These are phyloP conservation scores for Oreochromis grahami DNA, from an alignment of 2,797 vertebrate genomes.

Conservation along the genomic window DNA sequence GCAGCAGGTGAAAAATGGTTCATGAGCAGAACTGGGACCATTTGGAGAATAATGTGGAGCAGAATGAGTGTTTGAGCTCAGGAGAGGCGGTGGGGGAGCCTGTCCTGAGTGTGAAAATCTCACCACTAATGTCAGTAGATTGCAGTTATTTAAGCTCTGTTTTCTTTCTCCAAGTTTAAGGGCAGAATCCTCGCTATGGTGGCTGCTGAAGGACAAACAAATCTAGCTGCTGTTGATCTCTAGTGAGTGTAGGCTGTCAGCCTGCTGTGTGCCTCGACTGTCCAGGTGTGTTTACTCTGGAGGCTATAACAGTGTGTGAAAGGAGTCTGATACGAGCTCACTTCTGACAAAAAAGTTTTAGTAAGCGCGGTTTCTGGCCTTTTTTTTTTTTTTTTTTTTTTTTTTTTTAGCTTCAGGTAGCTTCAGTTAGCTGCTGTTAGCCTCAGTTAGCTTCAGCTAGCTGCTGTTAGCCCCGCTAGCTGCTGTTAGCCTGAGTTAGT, in stretches of 20 bases:
- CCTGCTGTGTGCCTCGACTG: not conserved
- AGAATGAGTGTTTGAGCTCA: not conserved
- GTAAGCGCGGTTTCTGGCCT: not conserved
- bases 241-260: not conserved
- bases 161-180: not conserved
- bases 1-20: not conserved
- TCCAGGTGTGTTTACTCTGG: not conserved
- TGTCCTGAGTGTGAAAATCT: not conserved
- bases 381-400: too few species aligned
- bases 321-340: not conserved
- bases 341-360: not conserved
- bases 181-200: not conserved
- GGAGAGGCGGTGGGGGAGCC: not conserved
- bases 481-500: too few species aligned
- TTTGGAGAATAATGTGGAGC: not conserved
- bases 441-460: too few species aligned
- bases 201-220: not conserved
- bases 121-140: not conserved
- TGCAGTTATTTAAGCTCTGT: not conserved
- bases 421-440: accelerated
- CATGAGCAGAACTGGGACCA: not conserved
- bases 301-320: not conserved
- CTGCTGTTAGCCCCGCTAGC: too few species aligned
- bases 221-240: not conserved
- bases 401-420: not conserved